Conservation (phyloP, 2,888 invertebrate species). For the Perizoma flavofasciatum region DNA sequence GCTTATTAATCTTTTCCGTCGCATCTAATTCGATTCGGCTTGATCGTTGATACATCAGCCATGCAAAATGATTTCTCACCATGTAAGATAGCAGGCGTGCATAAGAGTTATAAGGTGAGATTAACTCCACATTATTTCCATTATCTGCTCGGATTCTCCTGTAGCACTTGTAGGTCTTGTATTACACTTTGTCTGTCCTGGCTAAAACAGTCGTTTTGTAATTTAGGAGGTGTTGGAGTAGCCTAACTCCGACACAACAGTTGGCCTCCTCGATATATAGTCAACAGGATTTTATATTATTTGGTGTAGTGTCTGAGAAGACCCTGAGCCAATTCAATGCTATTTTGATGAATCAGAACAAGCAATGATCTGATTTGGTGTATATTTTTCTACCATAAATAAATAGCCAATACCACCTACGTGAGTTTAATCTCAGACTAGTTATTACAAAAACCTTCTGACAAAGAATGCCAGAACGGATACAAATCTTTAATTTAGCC, state of each 20-base stretch:
- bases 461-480: slow-evolving; percentile 43
- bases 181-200: too few relatives aligned
- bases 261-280: too few relatives aligned
- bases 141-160: too few relatives aligned
- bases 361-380: slow-evolving; percentile 12
- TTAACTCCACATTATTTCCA: too few relatives aligned
- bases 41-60: slow-evolving; percentile 16
- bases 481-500: slow-evolving; percentile 44
- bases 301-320: not conserved
- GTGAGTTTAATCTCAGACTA: slow-evolving; percentile 25
- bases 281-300: not conserved
- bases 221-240: too few relatives aligned
- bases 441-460: slow-evolving; percentile 37
- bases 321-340: slow-evolving; percentile 11
- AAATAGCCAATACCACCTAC: slow-evolving; percentile 29
- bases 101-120: too few relatives aligned
- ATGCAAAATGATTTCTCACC: slow-evolving; percentile 25
- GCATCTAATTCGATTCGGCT: slow-evolving; percentile 65
- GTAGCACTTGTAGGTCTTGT: too few relatives aligned
- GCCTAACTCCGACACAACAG: too few relatives aligned
- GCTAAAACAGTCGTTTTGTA: too few relatives aligned
- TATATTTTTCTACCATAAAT: slow-evolving; percentile 30
- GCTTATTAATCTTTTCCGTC: slow-evolving; percentile 64
- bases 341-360: slow-evolving; percentile 22
- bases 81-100: not conserved